Conservation (phyloP, 2,113 vertebrate genomes). For the Sturnira hondurensis region DNA sequence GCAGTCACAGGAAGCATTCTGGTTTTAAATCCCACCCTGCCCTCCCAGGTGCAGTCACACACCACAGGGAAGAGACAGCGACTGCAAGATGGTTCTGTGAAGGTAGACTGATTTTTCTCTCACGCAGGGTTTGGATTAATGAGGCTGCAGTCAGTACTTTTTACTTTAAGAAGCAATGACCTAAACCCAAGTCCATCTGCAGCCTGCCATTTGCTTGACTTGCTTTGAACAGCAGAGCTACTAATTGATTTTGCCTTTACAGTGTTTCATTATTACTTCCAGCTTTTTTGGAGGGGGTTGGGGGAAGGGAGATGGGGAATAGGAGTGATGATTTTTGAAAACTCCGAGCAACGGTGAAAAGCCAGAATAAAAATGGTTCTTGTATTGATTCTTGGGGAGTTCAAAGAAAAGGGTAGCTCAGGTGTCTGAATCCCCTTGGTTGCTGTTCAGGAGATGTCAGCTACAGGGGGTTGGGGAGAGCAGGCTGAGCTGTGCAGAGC, state of each 20-base stretch:
- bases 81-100: not conserved
- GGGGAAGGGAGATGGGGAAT: not conserved
- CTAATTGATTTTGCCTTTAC: not conserved
- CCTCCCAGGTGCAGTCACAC: not conserved
- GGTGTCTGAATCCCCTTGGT: not conserved
- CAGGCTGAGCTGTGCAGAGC: accelerated
- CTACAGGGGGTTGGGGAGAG: not conserved
- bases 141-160: not conserved
- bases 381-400: not conserved
- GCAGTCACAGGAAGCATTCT: not conserved
- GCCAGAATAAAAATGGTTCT: not conserved
- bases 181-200: not conserved
- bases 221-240: not conserved
- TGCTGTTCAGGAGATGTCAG: accelerated
- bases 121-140: not conserved
- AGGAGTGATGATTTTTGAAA: not conserved
- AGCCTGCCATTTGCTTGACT: not conserved
- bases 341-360: not conserved
- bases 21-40: not conserved
- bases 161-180: not conserved
- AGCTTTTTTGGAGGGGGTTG: not conserved
- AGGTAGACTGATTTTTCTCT: not conserved
- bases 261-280: not conserved
- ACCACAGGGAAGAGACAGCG: not conserved
- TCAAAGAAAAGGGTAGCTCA: not conserved